Base-by-base conservation (phyloP, 2,888 invertebrate species). In the Leptogaster cylindrica region DNA sequence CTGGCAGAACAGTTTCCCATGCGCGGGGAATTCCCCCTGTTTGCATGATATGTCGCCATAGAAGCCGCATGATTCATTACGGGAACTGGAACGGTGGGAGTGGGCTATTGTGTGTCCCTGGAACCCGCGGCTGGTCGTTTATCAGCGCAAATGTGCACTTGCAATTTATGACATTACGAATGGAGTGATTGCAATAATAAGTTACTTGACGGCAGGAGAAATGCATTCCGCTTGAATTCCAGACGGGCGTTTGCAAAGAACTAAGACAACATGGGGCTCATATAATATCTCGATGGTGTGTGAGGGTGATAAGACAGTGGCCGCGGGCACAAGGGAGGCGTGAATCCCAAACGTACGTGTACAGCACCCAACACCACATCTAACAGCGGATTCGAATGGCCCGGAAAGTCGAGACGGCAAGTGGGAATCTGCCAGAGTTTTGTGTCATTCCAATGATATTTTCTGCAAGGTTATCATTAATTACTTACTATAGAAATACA, bases 391-490 rank as follows among this genome's bases (percentile, higher is more conserved):
- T 23, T 55, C 55, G 36, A 55, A 55, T 55, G 23, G 31, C 55
- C 55, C 14, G 36, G 55, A 55, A 55, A 55, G 23, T 23, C 7
- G 55, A 55, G 20, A 33, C 39, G 36, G 10, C 55, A 33, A 55
- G 23, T 55, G 33, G 39, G 55, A 39, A 36, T 36, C 23, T n/a
- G n/a, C 18, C 36, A 33, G 8, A 36, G 44, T 61, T 44, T 44
- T 61, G 44, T 61, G 23, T 44, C 27, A 44, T 61, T 61, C 23
- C 16, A 41, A 31, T 14, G 28, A 61, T 61, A 61, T 61, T 61
- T 61, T 61, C 44, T 44, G 61, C 61, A 44, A 61, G 44, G 61
- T 61, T 61, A 61, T 61, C 61, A 61, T 61, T 61, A 61, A 61
- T 61, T 61, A 61, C n/a, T n/a, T n/a, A n/a, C 44, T 41, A 7